phyloP scores from a whole-genome alignment of 1,140 invertebrate species.

The Aphelinus certus region DNA sequence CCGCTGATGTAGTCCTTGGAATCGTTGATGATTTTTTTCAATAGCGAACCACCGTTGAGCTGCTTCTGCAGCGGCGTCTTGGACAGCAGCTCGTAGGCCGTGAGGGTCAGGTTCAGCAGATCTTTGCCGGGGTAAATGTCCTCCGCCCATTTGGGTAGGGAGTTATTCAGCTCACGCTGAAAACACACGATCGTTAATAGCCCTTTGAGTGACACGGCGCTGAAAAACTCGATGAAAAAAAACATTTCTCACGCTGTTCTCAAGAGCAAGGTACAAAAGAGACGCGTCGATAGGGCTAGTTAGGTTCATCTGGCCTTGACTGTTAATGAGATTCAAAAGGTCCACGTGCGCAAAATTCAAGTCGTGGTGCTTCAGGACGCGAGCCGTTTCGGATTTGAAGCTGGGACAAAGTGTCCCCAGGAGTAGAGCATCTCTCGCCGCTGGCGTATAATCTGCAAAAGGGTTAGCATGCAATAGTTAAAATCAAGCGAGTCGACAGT shows the following conservation, averaged over 20 bases:
- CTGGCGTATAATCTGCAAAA: conserved; percentile 47
- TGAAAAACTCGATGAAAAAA: background rate
- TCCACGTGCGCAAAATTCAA: conserved; percentile 14
- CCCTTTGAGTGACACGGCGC: too few relatives aligned
- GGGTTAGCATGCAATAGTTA: background rate
- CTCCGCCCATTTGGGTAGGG: conserved; percentile 50
- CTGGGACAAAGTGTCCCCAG: conserved; percentile 54
- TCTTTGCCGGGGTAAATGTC: conserved; percentile 47
- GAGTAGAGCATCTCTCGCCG: conserved; percentile 49
- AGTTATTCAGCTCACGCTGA: conserved; percentile 46
- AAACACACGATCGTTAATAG: conserved; percentile 28
- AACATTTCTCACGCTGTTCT: conserved; percentile 52
- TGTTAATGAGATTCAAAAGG: conserved; percentile 46
- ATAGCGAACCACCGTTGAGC: conserved; percentile 55
- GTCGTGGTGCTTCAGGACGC: conserved; percentile 27
- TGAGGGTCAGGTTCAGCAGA: conserved; percentile 45
- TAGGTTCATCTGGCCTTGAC: conserved; percentile 46
- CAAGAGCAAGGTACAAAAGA: conserved; percentile 48
- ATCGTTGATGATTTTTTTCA: conserved; percentile 52
- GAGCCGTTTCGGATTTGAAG: conserved; percentile 44
- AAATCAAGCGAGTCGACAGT: background rate
- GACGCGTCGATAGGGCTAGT: conserved; percentile 45
- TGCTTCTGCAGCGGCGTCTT: conserved; percentile 48
- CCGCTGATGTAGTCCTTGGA: conserved; percentile 36
- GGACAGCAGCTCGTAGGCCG: conserved; percentile 51